phyloP scores from a whole-genome alignment of 2,888 invertebrate species.

The Branchipolynoe longqiensis region DNA sequence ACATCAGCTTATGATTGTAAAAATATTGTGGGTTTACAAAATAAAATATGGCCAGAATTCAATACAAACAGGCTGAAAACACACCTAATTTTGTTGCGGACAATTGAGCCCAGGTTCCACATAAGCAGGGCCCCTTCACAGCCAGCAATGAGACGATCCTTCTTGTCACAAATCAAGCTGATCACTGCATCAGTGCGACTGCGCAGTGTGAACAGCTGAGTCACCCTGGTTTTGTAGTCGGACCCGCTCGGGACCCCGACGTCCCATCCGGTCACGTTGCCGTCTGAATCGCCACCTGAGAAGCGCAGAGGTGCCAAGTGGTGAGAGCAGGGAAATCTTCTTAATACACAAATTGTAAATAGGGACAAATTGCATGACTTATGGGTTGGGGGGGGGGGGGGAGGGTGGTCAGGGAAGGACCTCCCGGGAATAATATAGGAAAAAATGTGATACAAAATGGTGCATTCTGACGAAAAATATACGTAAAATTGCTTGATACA shows the following conservation, averaged over 20 bases:
- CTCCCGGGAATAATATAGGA: background rate
- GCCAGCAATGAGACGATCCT: conserved; percentile 71
- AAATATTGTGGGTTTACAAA: too few species aligned
- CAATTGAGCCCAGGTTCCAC: conserved; percentile 69
- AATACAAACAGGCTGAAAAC: too few species aligned
- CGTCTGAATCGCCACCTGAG: conserved; percentile 74
- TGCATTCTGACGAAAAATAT: too few species aligned
- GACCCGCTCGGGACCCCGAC: conserved; percentile 70
- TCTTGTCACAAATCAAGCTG: background rate
- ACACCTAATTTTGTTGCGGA: conserved; percentile 11
- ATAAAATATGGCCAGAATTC: too few species aligned
- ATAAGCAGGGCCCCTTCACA: conserved; percentile 76
- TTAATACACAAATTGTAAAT: too few species aligned
- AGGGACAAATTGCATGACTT: too few species aligned
- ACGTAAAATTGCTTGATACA: too few species aligned
- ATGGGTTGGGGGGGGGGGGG: too few species aligned
- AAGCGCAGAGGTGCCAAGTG: too few species aligned
- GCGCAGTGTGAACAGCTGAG: background rate
- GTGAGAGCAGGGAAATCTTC: too few species aligned
- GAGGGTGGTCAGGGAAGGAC: background rate
- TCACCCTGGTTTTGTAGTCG: conserved; percentile 9
- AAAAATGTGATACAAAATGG: too few species aligned
- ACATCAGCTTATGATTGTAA: too few species aligned
- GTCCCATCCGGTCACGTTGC: conserved; percentile 75
- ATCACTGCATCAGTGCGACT: background rate